phyloP scores from a whole-genome alignment of 2,113 vertebrate genomes.

The Macrotus californicus region DNA sequence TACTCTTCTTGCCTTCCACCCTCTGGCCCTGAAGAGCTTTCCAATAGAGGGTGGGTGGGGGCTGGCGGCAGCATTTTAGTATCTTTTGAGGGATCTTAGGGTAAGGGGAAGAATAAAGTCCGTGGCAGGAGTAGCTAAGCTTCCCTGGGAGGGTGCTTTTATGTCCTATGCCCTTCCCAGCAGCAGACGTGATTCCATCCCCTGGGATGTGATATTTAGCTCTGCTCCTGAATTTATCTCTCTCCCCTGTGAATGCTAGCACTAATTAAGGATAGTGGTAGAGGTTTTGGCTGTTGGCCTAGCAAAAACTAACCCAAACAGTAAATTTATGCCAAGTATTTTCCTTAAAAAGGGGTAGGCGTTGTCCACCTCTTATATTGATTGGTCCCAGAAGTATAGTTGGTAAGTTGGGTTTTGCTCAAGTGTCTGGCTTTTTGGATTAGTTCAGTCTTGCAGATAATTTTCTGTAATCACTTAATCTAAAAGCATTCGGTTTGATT shows the following conservation, averaged over 20 bases:
- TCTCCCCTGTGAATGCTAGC: neutral
- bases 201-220: conserved; percentile 24
- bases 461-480: conserved; percentile 65
- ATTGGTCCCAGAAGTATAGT: conserved; percentile 56
- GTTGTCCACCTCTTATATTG: conserved; percentile 53
- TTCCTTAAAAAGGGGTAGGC: conserved; percentile 56
- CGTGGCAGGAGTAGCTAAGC: neutral
- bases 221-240: conserved; percentile 29
- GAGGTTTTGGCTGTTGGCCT: conserved; percentile 62
- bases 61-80: neutral
- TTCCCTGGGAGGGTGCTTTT: neutral
- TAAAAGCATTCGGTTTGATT: conserved; percentile 62
- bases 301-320: conserved; percentile 51
- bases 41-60: neutral
- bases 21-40: neutral
- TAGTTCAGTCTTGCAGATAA: conserved; percentile 67
- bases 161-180: neutral
- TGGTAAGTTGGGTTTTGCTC: conserved; percentile 61
- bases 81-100: neutral
- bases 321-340: conserved; percentile 48
- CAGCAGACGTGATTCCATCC: neutral
- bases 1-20: neutral
- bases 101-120: neutral
- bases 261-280: conserved; percentile 57
- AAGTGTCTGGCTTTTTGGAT: conserved; percentile 65